Evolutionary conservation across 1,140 invertebrate species (phyloP).

Genomic region (Acromyrmex charruanus): DNA sequence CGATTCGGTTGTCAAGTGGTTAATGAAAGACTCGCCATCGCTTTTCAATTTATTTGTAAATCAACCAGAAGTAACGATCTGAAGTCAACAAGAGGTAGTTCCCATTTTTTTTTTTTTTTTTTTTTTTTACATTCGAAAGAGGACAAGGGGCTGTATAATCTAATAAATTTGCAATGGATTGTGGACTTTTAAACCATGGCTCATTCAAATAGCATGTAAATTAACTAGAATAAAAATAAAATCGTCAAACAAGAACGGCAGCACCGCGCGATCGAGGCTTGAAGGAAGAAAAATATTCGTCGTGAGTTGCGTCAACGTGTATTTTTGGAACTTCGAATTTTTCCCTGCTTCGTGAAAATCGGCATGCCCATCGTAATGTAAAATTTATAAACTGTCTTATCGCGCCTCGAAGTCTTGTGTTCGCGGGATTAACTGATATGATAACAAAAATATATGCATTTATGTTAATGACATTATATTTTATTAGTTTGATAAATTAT

Average conservation of each 20-base stretch:
- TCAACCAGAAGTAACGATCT: background rate
- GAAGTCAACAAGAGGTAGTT: background rate
- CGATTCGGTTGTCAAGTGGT: background rate
- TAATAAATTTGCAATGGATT: background rate
- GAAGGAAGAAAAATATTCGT: slow-evolving; percentile 33
- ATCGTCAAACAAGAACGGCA: background rate
- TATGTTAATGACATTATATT: slow-evolving; percentile 10
- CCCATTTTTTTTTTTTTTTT: background rate
- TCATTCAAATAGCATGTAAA: slow-evolving; percentile 20
- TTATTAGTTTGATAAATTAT: background rate
- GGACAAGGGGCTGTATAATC: background rate
- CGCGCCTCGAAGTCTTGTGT: background rate
- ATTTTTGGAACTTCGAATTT: slow-evolving; percentile 41
- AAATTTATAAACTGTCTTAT: slow-evolving; percentile 39
- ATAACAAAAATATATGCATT: slow-evolving; percentile 42
- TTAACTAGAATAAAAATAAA: slow-evolving; percentile 29
- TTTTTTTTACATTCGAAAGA: background rate
- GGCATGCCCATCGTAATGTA: background rate
- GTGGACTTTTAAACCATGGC: background rate
- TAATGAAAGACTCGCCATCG: background rate
- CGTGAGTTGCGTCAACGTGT: slow-evolving; percentile 20
- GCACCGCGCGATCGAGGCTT: background rate
- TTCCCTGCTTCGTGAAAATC: slow-evolving; percentile 24
- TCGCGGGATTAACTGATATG: background rate
- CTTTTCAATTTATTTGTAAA: background rate